These are phyloP conservation scores for Tanytarsus gracilentus DNA, from an alignment of 2,888 invertebrate species.

Conservation along the genomic window DNA sequence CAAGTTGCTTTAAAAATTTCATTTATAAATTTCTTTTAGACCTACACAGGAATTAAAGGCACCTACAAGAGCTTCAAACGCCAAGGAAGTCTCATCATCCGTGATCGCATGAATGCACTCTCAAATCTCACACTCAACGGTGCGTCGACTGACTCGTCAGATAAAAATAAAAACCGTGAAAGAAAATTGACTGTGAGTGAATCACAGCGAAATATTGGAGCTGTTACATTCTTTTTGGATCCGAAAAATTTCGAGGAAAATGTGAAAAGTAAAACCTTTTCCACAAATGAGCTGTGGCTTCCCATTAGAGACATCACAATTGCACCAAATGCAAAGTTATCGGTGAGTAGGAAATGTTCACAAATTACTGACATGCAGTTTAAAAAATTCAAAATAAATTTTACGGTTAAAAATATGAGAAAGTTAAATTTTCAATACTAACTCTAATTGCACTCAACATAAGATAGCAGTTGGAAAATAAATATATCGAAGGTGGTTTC, in stretches of 20 bases:
- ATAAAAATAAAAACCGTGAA: conserved; percentile 30
- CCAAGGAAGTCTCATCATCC: conserved; percentile 36
- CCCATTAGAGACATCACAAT: conserved; percentile 41
- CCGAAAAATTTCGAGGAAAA: conserved; percentile 41
- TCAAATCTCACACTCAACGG: neutral
- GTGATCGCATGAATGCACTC: conserved; percentile 12
- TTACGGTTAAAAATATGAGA: too few relatives aligned
- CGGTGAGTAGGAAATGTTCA: conserved; percentile 25
- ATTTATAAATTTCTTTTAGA: conserved; percentile 37
- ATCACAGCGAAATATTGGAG: conserved; percentile 41
- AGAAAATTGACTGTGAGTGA: conserved; percentile 39
- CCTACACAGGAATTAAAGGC: conserved; percentile 23
- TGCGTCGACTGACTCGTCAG: conserved; percentile 25
- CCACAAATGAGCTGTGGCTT: conserved; percentile 42
- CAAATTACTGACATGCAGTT: too few relatives aligned
- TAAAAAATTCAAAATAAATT: too few relatives aligned
- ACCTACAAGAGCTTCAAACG: conserved; percentile 35
- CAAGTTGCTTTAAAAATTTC: neutral
- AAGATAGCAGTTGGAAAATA: too few relatives aligned
- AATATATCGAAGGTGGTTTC: too few relatives aligned
- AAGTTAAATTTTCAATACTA: neutral
- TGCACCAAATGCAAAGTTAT: conserved; percentile 22
- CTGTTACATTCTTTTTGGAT: conserved; percentile 44
- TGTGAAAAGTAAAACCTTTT: conserved; percentile 34
- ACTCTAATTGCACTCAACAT: too few relatives aligned